Evolutionary conservation across 2,797 vertebrate genomes (phyloP).

Genomic region (Ambastaia sidthimunki): DNA sequence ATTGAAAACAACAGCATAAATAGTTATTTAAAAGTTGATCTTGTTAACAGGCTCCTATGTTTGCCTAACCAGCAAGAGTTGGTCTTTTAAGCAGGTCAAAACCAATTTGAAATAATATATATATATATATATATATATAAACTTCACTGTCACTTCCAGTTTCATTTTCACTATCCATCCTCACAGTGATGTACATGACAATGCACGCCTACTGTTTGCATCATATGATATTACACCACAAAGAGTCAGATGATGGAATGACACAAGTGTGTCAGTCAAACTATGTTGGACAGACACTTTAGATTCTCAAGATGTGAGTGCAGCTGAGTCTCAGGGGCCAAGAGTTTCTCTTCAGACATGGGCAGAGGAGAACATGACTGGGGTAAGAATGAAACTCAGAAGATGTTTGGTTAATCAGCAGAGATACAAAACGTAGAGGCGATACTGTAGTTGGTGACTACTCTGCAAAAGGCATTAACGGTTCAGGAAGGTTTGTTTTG

Average conservation of each 20-base stretch:
- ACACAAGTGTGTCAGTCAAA: conserved; percentile 76
- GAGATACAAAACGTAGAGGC: conserved; percentile 4
- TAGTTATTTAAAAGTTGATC: no score
- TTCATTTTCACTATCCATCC: background rate
- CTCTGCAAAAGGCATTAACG: background rate
- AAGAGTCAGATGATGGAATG: conserved; percentile 68
- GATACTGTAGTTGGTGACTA: background rate
- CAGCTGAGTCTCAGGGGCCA: conserved; percentile 68
- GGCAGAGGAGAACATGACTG: conserved; percentile 63
- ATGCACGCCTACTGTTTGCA: conserved; percentile 37
- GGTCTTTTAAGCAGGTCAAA: background rate
- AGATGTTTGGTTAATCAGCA: conserved; percentile 22
- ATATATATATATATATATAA: no score
- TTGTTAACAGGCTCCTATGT: no score
- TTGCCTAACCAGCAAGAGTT: no score
- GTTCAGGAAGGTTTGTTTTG: background rate
- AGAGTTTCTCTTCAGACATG: conserved; percentile 62
- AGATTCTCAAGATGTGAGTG: conserved; percentile 66
- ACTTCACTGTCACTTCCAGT: background rate
- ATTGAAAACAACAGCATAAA: no score
- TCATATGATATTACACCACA: conserved; percentile 37
- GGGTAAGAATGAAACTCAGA: conserved; percentile 64
- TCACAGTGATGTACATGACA: conserved; percentile 15
- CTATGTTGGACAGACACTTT: conserved; percentile 70
- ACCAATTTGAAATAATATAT: background rate